Percentiles rank a stretch among this genome's conserved stretches.
Evolutionary conservation across 2,888 invertebrate species (phyloP).

Genomic region (Erynnis tages): DNA sequence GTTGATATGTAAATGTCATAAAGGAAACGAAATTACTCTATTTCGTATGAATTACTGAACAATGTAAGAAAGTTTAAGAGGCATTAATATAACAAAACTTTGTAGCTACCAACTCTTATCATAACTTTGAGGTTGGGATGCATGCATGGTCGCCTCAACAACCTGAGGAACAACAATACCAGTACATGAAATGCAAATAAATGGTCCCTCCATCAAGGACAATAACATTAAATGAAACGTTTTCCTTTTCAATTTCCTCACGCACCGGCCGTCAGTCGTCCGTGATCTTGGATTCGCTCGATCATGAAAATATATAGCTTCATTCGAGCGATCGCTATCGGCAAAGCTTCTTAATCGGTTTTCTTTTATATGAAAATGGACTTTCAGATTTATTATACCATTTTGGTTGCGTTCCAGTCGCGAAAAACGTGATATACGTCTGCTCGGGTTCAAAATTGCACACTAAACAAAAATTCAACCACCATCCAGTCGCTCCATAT

Average conservation of each 20-base stretch:
- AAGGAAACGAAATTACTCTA: too few relatives aligned
- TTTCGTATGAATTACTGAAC: too few relatives aligned
- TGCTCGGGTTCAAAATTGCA: slow-evolving; percentile 64
- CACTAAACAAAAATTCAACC: slow-evolving; percentile 72
- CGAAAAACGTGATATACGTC: slow-evolving; percentile 69
- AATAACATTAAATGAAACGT: slow-evolving; percentile 65
- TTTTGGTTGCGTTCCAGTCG: slow-evolving; percentile 70
- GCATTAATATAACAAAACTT: too few relatives aligned
- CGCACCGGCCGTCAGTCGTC: slow-evolving; percentile 74
- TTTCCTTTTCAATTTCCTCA: slow-evolving; percentile 74
- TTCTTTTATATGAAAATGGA: slow-evolving; percentile 80
- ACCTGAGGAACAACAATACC: background rate
- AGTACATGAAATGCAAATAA: slow-evolving; percentile 47
- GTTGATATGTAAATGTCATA: too few relatives aligned
- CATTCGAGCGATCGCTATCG: slow-evolving; percentile 78
- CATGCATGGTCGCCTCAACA: too few relatives aligned
- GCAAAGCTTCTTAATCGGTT: slow-evolving; percentile 79
- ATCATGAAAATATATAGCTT: slow-evolving; percentile 81
- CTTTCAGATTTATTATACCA: slow-evolving; percentile 76
- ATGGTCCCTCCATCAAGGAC: slow-evolving; percentile 50
- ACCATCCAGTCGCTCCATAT: slow-evolving; percentile 65
- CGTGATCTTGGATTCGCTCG: slow-evolving; percentile 74
- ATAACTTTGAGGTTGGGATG: too few relatives aligned
- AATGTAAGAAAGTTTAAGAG: too few relatives aligned
- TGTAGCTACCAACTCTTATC: too few relatives aligned